Evolutionary conservation across 2,797 vertebrate species (phyloP).

Genomic region (Bradypus variegatus): DNA sequence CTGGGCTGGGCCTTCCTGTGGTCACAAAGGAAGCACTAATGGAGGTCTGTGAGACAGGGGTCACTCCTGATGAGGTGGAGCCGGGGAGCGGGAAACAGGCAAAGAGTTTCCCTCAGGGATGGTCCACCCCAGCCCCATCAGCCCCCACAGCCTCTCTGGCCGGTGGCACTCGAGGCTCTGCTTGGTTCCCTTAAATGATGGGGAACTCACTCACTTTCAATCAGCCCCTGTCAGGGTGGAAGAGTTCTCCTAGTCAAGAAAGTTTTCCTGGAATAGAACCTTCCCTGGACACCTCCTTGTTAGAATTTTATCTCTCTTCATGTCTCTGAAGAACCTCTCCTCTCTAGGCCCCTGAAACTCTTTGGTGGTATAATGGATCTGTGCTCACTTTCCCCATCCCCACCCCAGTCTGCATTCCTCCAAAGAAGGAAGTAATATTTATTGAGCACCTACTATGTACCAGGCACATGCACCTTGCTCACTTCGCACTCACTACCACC

Average conservation of each 20-base stretch:
- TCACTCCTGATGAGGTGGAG: background rate
- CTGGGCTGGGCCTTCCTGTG: constrained; percentile 52
- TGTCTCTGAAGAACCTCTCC: background rate
- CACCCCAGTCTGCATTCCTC: background rate
- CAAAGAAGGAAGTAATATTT: background rate
- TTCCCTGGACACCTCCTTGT: background rate
- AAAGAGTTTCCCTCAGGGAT: background rate
- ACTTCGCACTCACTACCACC: background rate
- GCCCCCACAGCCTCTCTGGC: background rate
- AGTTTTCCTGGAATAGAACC: background rate
- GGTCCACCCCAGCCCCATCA: background rate
- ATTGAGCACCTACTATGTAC: background rate
- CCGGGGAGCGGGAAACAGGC: background rate
- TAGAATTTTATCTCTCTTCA: background rate
- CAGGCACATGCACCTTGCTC: background rate
- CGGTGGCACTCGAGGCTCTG: background rate
- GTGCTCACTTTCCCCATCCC: background rate
- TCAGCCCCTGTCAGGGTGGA: background rate
- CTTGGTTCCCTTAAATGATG: background rate
- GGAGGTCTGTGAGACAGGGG: background rate
- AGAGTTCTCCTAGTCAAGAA: background rate
- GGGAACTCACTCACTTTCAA: background rate
- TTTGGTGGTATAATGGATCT: background rate
- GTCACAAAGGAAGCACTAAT: background rate
- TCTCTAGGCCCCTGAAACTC: background rate